Evolutionary conservation across 1,140 invertebrate species (phyloP), one percentile per base, ranked within the genome.

Genomic region (Papilio glaucus): DNA sequence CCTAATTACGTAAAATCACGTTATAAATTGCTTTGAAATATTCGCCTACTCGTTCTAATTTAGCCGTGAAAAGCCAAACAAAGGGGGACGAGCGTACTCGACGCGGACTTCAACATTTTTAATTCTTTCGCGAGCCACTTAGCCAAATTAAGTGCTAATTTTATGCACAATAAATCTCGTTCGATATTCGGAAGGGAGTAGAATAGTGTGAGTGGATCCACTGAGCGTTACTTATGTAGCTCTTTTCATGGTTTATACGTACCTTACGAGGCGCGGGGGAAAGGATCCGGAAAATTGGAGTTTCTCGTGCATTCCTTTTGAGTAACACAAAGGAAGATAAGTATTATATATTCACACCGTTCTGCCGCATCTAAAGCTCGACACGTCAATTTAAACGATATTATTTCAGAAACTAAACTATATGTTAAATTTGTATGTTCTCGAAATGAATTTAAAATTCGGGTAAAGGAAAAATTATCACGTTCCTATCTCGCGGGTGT

Each of bases 1-100:
- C 81, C 83, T 88, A 89, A 92, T 91, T 90, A 90, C 82, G 84
- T 80, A 81, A 87, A 90, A 88, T 90, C 83, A 86, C 84, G 83
- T 84, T 82, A 87, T 88, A 87, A 90, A 89, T 90, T 87, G 84
- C 83, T 84, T 63, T 82, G 74, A 84, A 91, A 89, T 89, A 86
- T 88, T 89, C 82, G 79, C 78, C 76, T 80, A 76, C 75, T 78
- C 77, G 74, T 79, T 83, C 74, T 86, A 85, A 88, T 88, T 88
- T 85, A 83, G 81, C 83, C 76, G 79, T 81, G 81, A 86, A 85
- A 85, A 83, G 82, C 79, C 82, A 82, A 88, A 91, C 88, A 88
- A 90, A 88, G 80, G 79, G 81, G 83, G 81, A 85, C 87, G 82
- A 84, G 80, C 80, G 84, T 80, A 81, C 79, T 78, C 77, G 73